phyloP scores from a whole-genome alignment of 2,113 vertebrate species.

The Piliocolobus tephrosceles region DNA sequence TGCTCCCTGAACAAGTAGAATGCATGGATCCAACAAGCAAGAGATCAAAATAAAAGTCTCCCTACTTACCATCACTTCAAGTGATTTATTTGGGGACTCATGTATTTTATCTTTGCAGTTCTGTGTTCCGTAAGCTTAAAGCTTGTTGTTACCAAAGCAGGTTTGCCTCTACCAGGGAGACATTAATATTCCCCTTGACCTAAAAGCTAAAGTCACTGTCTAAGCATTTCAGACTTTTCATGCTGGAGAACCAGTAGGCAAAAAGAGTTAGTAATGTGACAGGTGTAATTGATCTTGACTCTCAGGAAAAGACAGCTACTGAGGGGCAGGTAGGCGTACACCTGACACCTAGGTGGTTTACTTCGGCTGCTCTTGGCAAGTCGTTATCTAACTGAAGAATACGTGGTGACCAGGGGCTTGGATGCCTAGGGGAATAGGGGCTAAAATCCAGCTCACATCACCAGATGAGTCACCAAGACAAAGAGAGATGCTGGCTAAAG shows the following conservation, averaged over 20 bases:
- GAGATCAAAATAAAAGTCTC: not conserved
- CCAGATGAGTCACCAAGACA: not conserved
- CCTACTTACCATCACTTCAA: not conserved
- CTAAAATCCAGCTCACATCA: not conserved
- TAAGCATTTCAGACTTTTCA: not conserved
- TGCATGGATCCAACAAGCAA: not conserved
- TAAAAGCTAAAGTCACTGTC: not conserved
- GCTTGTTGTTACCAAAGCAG: not conserved
- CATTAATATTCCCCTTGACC: not conserved
- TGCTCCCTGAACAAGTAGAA: not conserved
- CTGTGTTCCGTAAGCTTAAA: not conserved
- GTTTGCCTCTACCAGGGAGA: not conserved
- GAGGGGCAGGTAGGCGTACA: accelerated
- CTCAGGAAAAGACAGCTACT: not conserved
- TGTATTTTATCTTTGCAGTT: not conserved
- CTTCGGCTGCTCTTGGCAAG: no score
- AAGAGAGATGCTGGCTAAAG: not conserved
- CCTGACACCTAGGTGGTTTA: not conserved
- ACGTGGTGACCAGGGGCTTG: not conserved
- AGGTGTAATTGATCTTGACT: accelerated
- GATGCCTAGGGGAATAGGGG: accelerated
- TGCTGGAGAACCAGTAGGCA: not conserved
- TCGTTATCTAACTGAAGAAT: not conserved
- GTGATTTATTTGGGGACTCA: not conserved
- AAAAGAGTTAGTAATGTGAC: no score